phyloP scores from a whole-genome alignment of 2,797 vertebrate genomes.

The Columba guinea region DNA sequence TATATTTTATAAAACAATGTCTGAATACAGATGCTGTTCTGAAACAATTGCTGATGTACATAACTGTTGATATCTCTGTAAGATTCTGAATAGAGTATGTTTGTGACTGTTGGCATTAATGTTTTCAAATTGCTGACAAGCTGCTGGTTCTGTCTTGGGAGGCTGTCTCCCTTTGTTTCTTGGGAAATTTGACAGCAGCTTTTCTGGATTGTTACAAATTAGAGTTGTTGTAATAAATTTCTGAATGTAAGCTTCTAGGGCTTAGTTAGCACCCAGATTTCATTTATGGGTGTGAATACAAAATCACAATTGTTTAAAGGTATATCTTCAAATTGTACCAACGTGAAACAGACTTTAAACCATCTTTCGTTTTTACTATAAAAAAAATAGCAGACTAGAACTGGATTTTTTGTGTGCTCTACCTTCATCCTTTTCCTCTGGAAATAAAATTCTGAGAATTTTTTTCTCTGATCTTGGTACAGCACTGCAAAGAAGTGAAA shows the following conservation, averaged over 20 bases:
- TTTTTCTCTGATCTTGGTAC: background rate
- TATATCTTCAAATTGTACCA: background rate
- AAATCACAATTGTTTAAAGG: background rate
- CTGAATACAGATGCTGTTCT: background rate
- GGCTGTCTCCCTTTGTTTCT: background rate
- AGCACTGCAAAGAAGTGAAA: background rate
- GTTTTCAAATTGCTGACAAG: background rate
- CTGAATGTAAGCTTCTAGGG: background rate
- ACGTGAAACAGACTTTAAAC: background rate
- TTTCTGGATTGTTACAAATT: background rate
- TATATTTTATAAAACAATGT: background rate
- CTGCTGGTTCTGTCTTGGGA: background rate
- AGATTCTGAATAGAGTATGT: background rate
- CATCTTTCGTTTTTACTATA: background rate
- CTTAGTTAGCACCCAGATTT: background rate
- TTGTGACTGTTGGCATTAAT: background rate
- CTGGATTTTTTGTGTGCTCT: background rate
- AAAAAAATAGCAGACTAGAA: background rate
- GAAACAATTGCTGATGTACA: background rate
- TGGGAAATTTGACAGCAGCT: background rate
- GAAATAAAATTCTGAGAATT: slow-evolving; percentile 2
- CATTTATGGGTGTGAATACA: background rate
- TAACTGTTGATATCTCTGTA: background rate
- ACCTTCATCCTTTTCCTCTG: background rate
- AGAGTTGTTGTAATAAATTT: background rate